These are phyloP conservation scores for Stomorhina lunata DNA, from an alignment of 2,888 invertebrate species.

Conservation along the genomic window DNA sequence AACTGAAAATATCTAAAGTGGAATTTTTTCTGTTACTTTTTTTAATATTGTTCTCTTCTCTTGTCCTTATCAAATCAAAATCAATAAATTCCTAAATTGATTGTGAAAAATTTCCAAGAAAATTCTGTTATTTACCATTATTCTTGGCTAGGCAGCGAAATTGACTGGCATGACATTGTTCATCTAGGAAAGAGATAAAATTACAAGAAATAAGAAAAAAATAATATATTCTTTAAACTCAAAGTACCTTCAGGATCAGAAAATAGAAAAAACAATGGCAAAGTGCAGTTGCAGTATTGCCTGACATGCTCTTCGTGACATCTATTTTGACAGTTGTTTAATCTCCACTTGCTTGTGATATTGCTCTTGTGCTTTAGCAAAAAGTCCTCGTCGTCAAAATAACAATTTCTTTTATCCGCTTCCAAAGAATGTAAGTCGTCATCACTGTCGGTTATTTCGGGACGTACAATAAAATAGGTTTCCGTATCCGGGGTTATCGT, in stretches of 20 bases:
- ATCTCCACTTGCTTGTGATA: constrained; percentile 49
- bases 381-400: constrained; percentile 69
- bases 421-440: constrained; percentile 68
- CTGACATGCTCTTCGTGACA: constrained; percentile 76
- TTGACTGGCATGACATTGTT: constrained; percentile 70
- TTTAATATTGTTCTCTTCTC: too few relatives aligned
- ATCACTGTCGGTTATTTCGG: constrained; percentile 74
- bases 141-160: constrained; percentile 74
- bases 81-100: constrained; percentile 4
- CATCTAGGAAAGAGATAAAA: constrained; percentile 51
- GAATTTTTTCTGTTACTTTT: not conserved
- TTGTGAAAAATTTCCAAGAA: not conserved
- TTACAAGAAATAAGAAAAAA: not conserved
- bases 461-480: constrained; percentile 73
- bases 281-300: constrained; percentile 75
- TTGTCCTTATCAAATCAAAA: not conserved
- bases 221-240: not conserved
- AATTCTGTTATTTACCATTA: constrained; percentile 70
- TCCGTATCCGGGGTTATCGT: constrained; percentile 73
- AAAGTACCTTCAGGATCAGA: constrained; percentile 68
- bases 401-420: constrained; percentile 73
- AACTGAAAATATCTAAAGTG: constrained; percentile 73
- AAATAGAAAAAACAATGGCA: constrained; percentile 73
- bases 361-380: not conserved
- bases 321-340: constrained; percentile 74